Evolutionary conservation across 2,888 invertebrate genomes (phyloP).

Genomic region (Euplexia lucipara): DNA sequence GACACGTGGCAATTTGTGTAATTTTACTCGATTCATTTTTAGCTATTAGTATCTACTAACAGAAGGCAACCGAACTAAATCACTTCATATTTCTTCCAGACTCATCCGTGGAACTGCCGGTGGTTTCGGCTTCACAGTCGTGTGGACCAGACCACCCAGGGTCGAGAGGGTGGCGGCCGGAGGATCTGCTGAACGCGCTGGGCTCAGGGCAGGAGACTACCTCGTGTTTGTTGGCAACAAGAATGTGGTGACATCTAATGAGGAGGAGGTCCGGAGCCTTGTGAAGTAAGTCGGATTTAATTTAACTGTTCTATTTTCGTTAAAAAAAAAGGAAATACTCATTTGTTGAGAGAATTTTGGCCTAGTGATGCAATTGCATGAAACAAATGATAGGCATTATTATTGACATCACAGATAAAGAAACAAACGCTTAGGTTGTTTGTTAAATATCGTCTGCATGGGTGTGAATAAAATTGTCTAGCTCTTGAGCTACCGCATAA

Average conservation of each 20-base stretch:
- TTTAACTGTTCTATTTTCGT: neutral
- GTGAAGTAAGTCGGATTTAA: conserved; percentile 91
- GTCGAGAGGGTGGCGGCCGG: conserved; percentile 96
- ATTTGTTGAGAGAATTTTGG: too few relatives aligned
- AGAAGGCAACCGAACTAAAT: neutral
- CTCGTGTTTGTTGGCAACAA: conserved; percentile 97
- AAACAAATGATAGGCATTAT: too few relatives aligned
- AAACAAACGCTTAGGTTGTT: too few relatives aligned
- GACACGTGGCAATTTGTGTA: too few relatives aligned
- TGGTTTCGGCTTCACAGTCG: conserved; percentile 96
- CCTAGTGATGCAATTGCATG: too few relatives aligned
- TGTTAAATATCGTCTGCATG: too few relatives aligned
- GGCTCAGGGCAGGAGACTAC: conserved; percentile 96
- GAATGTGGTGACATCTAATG: conserved; percentile 96
- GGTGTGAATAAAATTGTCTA: too few relatives aligned
- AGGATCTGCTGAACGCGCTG: conserved; percentile 95
- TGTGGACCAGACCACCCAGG: conserved; percentile 97
- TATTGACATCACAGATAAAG: too few relatives aligned
- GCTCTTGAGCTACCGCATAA: too few relatives aligned
- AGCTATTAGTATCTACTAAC: neutral
- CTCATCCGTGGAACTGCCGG: conserved; percentile 88
- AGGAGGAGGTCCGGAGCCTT: conserved; percentile 92
- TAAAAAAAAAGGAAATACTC: too few relatives aligned
- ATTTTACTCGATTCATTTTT: too few relatives aligned
- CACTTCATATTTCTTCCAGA: conserved; percentile 66